These are phyloP conservation scores for Typhlichthys subterraneus DNA, from an alignment of 2,797 vertebrate genomes.

Conservation along the genomic window DNA sequence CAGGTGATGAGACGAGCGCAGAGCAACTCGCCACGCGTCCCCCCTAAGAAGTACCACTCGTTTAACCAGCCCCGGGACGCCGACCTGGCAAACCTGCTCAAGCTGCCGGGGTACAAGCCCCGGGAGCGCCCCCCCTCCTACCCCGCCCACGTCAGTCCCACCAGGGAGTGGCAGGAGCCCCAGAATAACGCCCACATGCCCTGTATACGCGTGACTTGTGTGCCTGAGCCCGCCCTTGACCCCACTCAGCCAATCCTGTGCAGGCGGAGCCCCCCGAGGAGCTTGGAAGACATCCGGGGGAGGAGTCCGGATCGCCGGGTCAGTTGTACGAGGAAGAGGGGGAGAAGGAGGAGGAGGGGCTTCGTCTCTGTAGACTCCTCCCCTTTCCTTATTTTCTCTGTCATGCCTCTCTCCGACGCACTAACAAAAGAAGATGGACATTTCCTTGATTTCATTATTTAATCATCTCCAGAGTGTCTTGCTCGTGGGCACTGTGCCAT, in stretches of 20 bases:
- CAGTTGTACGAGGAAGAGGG: slow-evolving; percentile 49
- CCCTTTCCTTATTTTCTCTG: not conserved
- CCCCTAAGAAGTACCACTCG: slow-evolving; percentile 75
- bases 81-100: slow-evolving; percentile 57
- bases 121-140: slow-evolving; percentile 66
- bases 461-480: no score
- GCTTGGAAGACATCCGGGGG: slow-evolving; percentile 23
- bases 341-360: slow-evolving; percentile 11
- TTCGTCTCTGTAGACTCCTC: slow-evolving; percentile 12
- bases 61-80: slow-evolving; percentile 64
- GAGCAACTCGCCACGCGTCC: slow-evolving; percentile 81
- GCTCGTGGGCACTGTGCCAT: no score
- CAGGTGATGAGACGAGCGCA: slow-evolving; percentile 80
- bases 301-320: slow-evolving; percentile 62
- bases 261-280: not conserved
- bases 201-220: slow-evolving; percentile 69
- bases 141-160: slow-evolving; percentile 66
- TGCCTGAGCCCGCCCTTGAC: slow-evolving; percentile 28
- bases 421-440: no score
- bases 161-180: slow-evolving; percentile 31
- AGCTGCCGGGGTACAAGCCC: slow-evolving; percentile 63
- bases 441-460: no score
- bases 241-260: slow-evolving; percentile 2
- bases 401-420: no score
- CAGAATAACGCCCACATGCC: slow-evolving; percentile 51